Conservation (phyloP, 2,113 vertebrate species). For the Asarcornis scutulata region DNA sequence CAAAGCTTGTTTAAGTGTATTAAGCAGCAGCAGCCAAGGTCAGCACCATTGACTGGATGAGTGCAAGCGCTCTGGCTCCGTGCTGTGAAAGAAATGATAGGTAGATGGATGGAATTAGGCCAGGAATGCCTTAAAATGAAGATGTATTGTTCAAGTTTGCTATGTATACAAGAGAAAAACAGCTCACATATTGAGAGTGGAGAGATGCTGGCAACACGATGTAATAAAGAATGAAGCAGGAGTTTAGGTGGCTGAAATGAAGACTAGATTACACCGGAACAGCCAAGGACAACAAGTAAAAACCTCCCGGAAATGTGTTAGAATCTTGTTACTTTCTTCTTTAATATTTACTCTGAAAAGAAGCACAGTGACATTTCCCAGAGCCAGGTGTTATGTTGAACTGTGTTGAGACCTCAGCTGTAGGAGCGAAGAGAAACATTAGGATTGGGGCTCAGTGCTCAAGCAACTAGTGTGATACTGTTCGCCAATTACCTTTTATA, state of each 20-base stretch:
- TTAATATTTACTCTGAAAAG: not conserved
- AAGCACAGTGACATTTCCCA: not conserved
- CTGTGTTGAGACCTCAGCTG: not conserved
- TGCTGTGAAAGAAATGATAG: not conserved
- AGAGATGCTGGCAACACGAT: not conserved
- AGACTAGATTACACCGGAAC: not conserved
- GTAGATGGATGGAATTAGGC: not conserved
- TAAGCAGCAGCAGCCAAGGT: not conserved
- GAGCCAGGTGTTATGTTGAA: not conserved
- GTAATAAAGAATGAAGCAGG: not conserved
- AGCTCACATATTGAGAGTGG: not conserved
- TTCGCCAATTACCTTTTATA: not conserved
- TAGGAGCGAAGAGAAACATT: not conserved
- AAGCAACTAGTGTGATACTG: not conserved
- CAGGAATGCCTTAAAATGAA: not conserved
- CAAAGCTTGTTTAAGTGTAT: not conserved
- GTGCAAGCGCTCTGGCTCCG: not conserved
- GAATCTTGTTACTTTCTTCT: not conserved
- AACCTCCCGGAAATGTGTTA: not conserved
- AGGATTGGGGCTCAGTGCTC: not conserved
- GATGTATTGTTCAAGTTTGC: not conserved
- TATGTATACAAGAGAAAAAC: not conserved
- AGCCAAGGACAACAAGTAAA: not conserved
- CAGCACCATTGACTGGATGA: not conserved
- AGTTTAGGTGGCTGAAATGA: not conserved